Evolutionary conservation across 1,140 invertebrate genomes (phyloP).

Genomic region (Macrotrachela quadricornifera): DNA sequence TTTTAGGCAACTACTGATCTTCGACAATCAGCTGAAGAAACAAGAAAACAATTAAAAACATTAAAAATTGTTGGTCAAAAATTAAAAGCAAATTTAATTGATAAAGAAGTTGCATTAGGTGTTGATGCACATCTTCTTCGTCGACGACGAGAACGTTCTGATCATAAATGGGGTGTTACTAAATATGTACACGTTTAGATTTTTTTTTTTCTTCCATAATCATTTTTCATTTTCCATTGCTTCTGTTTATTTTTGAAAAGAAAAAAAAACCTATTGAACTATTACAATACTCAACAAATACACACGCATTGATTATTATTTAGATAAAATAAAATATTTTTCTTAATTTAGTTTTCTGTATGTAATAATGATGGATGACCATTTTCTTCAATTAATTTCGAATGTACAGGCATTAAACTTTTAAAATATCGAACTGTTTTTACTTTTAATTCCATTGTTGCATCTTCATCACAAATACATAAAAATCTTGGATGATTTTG

Average conservation of each 20-base stretch:
- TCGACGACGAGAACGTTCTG: conserved; percentile 1
- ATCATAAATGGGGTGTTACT: conserved; percentile 5
- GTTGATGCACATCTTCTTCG: conserved; percentile 1
- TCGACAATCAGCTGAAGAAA: not conserved
- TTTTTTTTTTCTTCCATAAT: too few species aligned
- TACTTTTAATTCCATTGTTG: conserved; percentile 79
- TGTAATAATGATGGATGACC: too few species aligned
- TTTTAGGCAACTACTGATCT: not conserved
- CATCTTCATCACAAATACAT: conserved; percentile 91
- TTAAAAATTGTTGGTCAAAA: conserved; percentile 4
- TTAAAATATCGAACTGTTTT: conserved; percentile 99
- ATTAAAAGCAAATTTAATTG: not conserved
- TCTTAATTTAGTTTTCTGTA: too few species aligned
- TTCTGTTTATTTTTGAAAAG: too few species aligned
- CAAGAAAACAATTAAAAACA: conserved; percentile 4
- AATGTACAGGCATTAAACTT: conserved; percentile 39
- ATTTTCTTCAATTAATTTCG: conserved; percentile 28
- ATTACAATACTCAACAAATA: too few species aligned
- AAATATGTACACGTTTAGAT: not conserved
- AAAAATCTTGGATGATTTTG: conserved; percentile 58
- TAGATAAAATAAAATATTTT: too few species aligned
- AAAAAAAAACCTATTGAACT: too few species aligned
- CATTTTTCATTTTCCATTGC: too few species aligned
- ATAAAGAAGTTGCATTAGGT: conserved; percentile 1
- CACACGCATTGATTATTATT: too few species aligned